These are phyloP conservation scores for Plebejus argus DNA, from an alignment of 2,888 invertebrate genomes.

Conservation along the genomic window DNA sequence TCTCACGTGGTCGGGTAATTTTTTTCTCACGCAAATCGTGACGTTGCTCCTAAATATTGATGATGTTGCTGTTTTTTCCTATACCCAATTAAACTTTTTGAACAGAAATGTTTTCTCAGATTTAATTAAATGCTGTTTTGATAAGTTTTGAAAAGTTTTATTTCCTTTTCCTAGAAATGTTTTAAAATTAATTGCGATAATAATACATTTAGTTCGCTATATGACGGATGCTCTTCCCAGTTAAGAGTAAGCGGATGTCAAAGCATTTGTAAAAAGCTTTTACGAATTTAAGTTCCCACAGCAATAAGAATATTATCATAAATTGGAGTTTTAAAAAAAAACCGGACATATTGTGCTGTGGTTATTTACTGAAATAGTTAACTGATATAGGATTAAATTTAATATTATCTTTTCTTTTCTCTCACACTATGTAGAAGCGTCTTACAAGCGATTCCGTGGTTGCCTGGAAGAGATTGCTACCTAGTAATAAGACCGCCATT, in stretches of 20 bases:
- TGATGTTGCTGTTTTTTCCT: background rate
- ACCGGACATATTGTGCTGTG: background rate
- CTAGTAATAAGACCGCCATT: no score
- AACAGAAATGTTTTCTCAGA: background rate
- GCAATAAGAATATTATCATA: background rate
- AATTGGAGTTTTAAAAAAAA: background rate
- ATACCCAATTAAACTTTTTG: background rate
- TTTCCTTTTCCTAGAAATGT: background rate
- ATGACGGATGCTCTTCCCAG: conserved; percentile 17
- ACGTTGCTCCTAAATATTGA: background rate
- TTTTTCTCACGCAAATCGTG: conserved; percentile 1
- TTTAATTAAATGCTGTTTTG: background rate
- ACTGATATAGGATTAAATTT: no score
- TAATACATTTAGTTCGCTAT: background rate
- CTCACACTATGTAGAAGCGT: no score
- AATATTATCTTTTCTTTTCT: no score
- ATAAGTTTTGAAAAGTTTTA: background rate
- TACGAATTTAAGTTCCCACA: background rate
- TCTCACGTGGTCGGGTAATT: conserved; percentile 20
- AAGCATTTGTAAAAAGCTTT: background rate
- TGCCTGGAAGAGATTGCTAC: no score
- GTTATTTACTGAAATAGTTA: no score
- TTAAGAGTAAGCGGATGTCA: background rate
- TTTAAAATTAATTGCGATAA: background rate
- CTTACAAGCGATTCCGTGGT: no score